These are phyloP conservation scores for Lasiurus cinereus DNA, from an alignment of 2,113 vertebrate genomes.

Conservation along the genomic window DNA sequence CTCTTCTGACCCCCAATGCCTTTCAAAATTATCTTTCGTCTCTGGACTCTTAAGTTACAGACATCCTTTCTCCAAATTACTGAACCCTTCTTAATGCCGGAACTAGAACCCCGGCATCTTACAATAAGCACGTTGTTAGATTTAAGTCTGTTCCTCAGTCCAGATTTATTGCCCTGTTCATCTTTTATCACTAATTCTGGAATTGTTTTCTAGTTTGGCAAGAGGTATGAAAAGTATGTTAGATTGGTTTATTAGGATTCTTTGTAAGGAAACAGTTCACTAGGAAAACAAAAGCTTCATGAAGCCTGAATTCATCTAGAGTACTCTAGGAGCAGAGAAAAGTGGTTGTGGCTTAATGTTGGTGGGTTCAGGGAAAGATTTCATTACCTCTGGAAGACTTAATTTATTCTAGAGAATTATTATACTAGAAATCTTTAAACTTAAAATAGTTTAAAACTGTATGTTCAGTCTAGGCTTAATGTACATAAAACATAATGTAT, in stretches of 20 bases:
- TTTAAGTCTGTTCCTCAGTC: neutral
- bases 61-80: no score
- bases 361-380: neutral
- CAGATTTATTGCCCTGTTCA: neutral
- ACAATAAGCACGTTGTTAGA: neutral
- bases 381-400: neutral
- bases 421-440: neutral
- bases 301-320: neutral
- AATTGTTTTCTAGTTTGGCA: slow-evolving; percentile 57
- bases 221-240: neutral
- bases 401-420: slow-evolving; percentile 47
- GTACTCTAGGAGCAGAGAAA: neutral
- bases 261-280: neutral
- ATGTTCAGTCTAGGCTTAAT: neutral
- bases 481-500: neutral
- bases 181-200: slow-evolving; percentile 3
- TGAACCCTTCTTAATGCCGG: no score
- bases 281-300: neutral
- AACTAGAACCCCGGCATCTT: no score
- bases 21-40: no score
- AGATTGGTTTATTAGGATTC: neutral
- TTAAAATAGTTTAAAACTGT: neutral
- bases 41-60: no score
- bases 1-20: no score
- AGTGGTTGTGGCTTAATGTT: neutral